Conservation (phyloP, 2,113 vertebrate genomes). For the Psilopogon haemacephalus region DNA sequence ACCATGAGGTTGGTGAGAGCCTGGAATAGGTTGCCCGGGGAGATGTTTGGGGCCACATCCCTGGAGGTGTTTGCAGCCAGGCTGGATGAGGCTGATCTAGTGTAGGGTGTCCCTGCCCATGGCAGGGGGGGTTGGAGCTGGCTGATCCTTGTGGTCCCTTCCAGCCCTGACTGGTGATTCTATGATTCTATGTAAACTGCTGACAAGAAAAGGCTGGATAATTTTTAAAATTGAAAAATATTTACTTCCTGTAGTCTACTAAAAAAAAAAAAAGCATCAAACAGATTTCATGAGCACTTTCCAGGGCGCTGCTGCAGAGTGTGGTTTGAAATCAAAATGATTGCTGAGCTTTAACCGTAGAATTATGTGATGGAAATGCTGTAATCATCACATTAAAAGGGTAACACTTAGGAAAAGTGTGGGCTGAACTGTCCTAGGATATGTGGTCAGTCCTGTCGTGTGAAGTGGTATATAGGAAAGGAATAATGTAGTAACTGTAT, state of each 20-base stretch:
- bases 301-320: neutral
- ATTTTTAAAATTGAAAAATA: conserved; percentile 9
- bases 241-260: neutral
- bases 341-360: conserved; percentile 22
- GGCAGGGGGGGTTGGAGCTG: too few relatives aligned
- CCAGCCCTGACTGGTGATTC: too few relatives aligned
- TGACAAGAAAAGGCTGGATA: conserved; percentile 8
- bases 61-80: too few relatives aligned
- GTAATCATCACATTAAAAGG: conserved; percentile 57
- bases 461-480: conserved; percentile 38
- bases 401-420: conserved; percentile 15
- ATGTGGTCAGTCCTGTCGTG: neutral
- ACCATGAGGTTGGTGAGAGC: too few relatives aligned
- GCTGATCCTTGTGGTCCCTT: too few relatives aligned
- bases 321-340: conserved; percentile 1
- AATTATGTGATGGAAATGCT: conserved; percentile 3
- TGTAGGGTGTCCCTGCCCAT: too few relatives aligned
- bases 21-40: too few relatives aligned
- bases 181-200: neutral
- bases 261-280: conserved; percentile 1
- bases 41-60: too few relatives aligned
- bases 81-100: too few relatives aligned
- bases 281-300: conserved; percentile 16
- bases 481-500: conserved; percentile 23
- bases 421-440: neutral